A percentile compares a stretch with the other conserved stretches of the same genome.
Evolutionary conservation across 2,888 invertebrate genomes (phyloP).

Genomic region (Sycophila texana): DNA sequence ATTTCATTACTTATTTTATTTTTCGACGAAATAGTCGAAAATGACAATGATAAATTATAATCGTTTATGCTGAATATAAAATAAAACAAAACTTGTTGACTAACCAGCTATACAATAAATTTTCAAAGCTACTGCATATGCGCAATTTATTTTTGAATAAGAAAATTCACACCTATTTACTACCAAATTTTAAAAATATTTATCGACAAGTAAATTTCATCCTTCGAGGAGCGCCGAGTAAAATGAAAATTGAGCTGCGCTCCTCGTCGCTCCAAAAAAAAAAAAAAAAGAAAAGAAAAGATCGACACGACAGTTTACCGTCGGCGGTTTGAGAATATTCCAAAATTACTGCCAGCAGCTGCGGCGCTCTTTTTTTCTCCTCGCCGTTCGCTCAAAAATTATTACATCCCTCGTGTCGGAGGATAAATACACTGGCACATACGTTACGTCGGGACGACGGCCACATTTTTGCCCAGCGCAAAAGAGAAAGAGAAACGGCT

Average conservation of each 20-base stretch:
- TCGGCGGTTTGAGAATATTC: slow-evolving; percentile 63
- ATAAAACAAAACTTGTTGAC: no score
- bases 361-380: slow-evolving; percentile 57
- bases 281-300: not conserved
- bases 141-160: no score
- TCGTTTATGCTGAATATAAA: no score
- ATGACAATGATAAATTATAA: no score
- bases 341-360: slow-evolving; percentile 72
- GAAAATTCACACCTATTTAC: no score
- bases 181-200: no score
- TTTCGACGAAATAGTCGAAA: no score
- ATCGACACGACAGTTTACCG: slow-evolving; percentile 68
- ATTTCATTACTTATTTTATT: no score
- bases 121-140: no score
- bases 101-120: no score
- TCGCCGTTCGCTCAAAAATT: slow-evolving; percentile 50
- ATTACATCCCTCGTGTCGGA: slow-evolving; percentile 15
- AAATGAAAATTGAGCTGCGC: not conserved
- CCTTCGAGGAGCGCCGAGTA: not conserved
- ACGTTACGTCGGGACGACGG: slow-evolving; percentile 29
- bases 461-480: slow-evolving; percentile 35
- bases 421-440: not conserved
- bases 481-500: slow-evolving; percentile 50
- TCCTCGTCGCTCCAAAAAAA: not conserved
- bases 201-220: not conserved